Conservation (phyloP, 2,888 invertebrate genomes). For the Ypsolopha scabrella region DNA sequence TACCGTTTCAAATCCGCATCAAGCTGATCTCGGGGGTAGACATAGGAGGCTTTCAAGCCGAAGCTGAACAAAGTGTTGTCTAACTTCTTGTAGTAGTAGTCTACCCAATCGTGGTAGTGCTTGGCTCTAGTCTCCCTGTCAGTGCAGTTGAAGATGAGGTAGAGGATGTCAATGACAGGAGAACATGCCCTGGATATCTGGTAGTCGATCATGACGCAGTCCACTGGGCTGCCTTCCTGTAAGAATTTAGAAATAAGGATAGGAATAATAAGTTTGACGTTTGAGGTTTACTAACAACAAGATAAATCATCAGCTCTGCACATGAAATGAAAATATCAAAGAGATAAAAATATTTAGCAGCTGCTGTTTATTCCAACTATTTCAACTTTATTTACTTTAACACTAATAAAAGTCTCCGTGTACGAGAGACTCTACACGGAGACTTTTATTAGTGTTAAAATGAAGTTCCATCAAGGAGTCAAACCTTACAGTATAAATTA, state of each 20-base stretch:
- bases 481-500: too few species aligned
- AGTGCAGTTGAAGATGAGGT: conserved; percentile 4
- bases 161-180: background rate
- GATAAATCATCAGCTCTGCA: too few species aligned
- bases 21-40: background rate
- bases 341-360: too few species aligned
- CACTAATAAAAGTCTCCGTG: too few species aligned
- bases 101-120: conserved; percentile 5
- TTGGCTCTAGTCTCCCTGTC: conserved; percentile 1
- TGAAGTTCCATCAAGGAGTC: too few species aligned
- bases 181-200: background rate
- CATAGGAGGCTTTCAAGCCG: background rate
- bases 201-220: conserved; percentile 3
- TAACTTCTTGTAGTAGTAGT: conserved; percentile 1
- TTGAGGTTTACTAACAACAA: too few species aligned
- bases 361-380: too few species aligned
- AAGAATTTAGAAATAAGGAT: background rate
- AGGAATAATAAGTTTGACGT: too few species aligned
- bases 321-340: too few species aligned
- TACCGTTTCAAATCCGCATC: background rate
- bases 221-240: background rate
- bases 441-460: too few species aligned
- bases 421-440: too few species aligned
- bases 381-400: too few species aligned
- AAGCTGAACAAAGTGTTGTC: background rate